Evolutionary conservation across 2,113 vertebrate species (phyloP).

Genomic region (Aldabrachelys gigantea): DNA sequence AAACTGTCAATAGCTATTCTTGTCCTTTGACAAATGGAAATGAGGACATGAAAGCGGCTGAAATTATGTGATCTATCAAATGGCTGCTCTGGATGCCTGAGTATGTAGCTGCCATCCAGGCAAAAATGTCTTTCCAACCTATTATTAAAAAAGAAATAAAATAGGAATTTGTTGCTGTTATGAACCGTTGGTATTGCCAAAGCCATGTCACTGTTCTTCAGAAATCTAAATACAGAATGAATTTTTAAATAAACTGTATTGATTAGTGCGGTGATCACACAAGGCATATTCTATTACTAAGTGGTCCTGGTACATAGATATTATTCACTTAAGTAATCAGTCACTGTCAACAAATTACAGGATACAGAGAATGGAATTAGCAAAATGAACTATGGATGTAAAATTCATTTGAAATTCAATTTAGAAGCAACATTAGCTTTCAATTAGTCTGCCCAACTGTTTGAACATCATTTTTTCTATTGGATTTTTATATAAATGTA

Average conservation of each 20-base stretch:
- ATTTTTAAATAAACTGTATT: constrained; percentile 11
- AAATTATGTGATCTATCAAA: fast-evolving
- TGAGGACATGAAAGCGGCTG: not conserved
- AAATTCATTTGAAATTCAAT: constrained; percentile 77
- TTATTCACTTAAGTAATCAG: constrained; percentile 75
- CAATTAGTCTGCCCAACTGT: constrained; percentile 68
- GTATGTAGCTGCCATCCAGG: not conserved
- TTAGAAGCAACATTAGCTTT: constrained; percentile 66
- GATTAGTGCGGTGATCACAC: not conserved
- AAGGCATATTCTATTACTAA: constrained; percentile 38
- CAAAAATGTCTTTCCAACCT: not conserved
- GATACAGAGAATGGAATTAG: constrained; percentile 69
- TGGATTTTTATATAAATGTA: constrained; percentile 27
- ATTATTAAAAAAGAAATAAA: not conserved
- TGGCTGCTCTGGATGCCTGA: not conserved
- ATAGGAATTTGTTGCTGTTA: not conserved
- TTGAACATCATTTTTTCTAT: constrained; percentile 38
- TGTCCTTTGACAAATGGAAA: not conserved
- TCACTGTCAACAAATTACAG: constrained; percentile 76
- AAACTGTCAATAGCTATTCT: not conserved
- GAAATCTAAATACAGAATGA: not conserved
- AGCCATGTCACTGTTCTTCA: not conserved
- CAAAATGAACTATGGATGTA: constrained; percentile 68
- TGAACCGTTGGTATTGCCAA: not conserved
- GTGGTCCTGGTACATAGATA: constrained; percentile 56